Percentiles rank a stretch among this genome's conserved stretches.
phyloP scores from a whole-genome alignment of 2,113 vertebrate species.

The Laterallus jamaicensis region DNA sequence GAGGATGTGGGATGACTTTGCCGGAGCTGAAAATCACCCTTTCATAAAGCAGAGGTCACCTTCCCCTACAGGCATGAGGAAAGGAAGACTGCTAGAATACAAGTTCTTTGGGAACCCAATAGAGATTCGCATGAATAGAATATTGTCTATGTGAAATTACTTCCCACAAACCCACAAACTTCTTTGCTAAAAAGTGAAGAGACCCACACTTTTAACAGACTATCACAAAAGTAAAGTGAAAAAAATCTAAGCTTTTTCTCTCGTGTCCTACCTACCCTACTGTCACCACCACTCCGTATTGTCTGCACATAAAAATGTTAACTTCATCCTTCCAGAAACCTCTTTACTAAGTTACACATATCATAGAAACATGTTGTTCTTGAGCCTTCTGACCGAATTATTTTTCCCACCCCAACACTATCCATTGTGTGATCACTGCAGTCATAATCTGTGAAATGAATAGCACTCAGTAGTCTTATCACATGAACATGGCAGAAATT shows the following conservation, averaged over 20 bases:
- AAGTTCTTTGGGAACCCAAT: neutral
- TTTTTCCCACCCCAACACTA: neutral
- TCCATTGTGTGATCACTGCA: neutral
- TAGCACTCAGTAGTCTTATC: neutral
- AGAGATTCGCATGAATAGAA: neutral
- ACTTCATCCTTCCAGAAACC: neutral
- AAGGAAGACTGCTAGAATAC: neutral
- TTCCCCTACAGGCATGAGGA: neutral
- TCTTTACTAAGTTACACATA: neutral
- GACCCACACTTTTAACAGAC: neutral
- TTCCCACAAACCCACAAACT: neutral
- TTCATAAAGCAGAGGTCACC: neutral
- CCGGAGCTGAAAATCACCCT: neutral
- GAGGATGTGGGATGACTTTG: neutral
- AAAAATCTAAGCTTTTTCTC: neutral
- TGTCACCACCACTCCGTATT: neutral
- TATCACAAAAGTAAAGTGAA: neutral
- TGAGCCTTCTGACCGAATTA: neutral
- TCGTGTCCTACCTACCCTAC: neutral
- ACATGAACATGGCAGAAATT: neutral
- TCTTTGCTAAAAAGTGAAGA: neutral
- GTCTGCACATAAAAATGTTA: neutral
- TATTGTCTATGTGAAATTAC: neutral
- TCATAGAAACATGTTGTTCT: neutral
- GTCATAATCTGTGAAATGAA: constrained; percentile 28